Base-by-base conservation (phyloP, 2,888 invertebrate species). In the Athripsodes cinereus region DNA sequence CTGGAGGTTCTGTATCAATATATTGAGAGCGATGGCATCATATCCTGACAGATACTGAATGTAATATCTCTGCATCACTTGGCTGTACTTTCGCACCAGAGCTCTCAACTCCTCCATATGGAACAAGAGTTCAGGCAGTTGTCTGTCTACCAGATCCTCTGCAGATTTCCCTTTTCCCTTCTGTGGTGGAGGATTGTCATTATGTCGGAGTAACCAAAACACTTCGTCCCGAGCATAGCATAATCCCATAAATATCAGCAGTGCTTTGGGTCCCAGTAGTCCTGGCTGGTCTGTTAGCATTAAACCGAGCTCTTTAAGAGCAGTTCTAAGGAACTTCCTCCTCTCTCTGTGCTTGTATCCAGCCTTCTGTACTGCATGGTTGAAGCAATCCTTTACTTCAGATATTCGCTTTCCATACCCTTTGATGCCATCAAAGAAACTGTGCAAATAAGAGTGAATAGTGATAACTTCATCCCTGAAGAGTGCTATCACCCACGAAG, bases 251-350 rank as follows among this genome's bases (percentile, higher is more conserved):
- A 99, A 93, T 64, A 99, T 92, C 68, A 96, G 85, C 58, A 99
- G 79, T 6, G 96, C 94, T 78, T 99, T 99, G 1, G 99, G 99
- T 0, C 99, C 99, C 47, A 99, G 75, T 20, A 99, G 78, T 1
- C 99, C 97, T 2, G 99, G 99, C 71, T 99, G 97, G 74, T 99
- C 99, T 16, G 96, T 93, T 70, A 99, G 84, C 67, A 99, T 92
- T 2, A 96, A 80, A 1, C 93, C 92, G 61, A 99, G 76, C 73
- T 99, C 99, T 70, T 96, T 95, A 19, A 99, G 76, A 1, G 97
- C 94, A 2, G 95, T 93, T 57, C 99, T 84, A 60, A 99, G 78
- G 73, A 97, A 99, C 76, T 98, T 97, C 66, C 99, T 82, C 55
- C 98, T 81, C 69, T 99, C 99, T 62, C 97, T 83, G 71, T 99